Base-by-base conservation (phyloP, 1,140 invertebrate genomes). In the Atta cephalotes region DNA sequence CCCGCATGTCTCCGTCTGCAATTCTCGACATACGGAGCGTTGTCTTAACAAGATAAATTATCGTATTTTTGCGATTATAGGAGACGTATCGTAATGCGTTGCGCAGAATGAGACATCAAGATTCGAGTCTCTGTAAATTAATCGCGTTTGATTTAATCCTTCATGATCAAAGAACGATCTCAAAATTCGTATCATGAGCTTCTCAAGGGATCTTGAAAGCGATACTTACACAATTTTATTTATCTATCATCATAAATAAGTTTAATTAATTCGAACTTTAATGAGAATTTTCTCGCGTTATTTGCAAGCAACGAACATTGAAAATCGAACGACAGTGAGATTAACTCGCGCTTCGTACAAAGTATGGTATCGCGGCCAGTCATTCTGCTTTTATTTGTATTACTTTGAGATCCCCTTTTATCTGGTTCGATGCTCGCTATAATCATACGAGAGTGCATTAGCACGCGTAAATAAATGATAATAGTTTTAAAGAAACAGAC, bases 21-120 rank as follows among this genome's bases (percentile, higher is more conserved):
- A 25, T n/a, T 80, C 65, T 56, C 63, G 35, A 80, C 49, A 3
- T 35, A 31, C 14, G 7, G n/a, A 25, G 21, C n/a, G 2, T 39
- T 25, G 14, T 77, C 31, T 76, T 35, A 78, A 85, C 51, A 16
- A 85, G 51, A 78, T 78, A 56, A 66, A 45, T 76, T 85, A 78
- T 58, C 72, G 28, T 31, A 66, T 76, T 85, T 84, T 39, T 62
- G 31, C 31, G n/a, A 9, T 63, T 82, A 49, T 45, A 25, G 45
- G n/a, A 28, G 14, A 58, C 6, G 51, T 16, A 58, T 81, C n/a
- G 49, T 21, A 56, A 68, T 70, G 51, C 56, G 7, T 66, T 7
- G 49, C n/a, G 9, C 31, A 28, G 31, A 51, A 70, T 45, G 70
- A 81, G 49, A 21, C 31, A 28, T 16, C 21, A 14, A 81, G 79